Evolutionary conservation across 2,113 vertebrate genomes (phyloP).

Genomic region (Pelecanoides urinatrix): DNA sequence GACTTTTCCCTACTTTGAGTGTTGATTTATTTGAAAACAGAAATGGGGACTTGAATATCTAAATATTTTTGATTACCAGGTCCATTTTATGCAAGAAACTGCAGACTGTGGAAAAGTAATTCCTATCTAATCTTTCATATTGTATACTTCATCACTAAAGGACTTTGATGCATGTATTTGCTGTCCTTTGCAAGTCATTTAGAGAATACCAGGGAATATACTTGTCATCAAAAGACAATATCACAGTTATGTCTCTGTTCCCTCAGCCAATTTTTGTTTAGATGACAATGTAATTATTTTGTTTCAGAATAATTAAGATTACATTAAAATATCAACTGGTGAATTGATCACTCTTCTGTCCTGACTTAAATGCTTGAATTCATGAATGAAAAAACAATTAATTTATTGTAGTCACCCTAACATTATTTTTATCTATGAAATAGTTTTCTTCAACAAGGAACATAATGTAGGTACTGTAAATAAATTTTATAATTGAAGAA

Average conservation of each 20-base stretch:
- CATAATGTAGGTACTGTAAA: not conserved
- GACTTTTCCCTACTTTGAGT: not conserved
- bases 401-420: not conserved
- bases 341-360: not conserved
- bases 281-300: not conserved
- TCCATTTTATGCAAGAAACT: not conserved
- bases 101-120: not conserved
- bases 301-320: not conserved
- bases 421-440: not conserved
- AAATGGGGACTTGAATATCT: not conserved
- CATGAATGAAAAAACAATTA: not conserved
- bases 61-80: not conserved
- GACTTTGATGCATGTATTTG: not conserved
- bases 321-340: not conserved
- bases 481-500: not conserved
- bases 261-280: not conserved
- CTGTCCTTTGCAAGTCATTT: not conserved
- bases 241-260: not conserved
- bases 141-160: not conserved
- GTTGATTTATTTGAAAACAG: not conserved
- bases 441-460: not conserved
- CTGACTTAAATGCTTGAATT: not conserved
- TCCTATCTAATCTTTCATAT: not conserved
- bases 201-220: not conserved
- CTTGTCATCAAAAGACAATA: not conserved